Evolutionary conservation across 2,888 invertebrate genomes (phyloP).

Genomic region (Malachius bipustulatus): DNA sequence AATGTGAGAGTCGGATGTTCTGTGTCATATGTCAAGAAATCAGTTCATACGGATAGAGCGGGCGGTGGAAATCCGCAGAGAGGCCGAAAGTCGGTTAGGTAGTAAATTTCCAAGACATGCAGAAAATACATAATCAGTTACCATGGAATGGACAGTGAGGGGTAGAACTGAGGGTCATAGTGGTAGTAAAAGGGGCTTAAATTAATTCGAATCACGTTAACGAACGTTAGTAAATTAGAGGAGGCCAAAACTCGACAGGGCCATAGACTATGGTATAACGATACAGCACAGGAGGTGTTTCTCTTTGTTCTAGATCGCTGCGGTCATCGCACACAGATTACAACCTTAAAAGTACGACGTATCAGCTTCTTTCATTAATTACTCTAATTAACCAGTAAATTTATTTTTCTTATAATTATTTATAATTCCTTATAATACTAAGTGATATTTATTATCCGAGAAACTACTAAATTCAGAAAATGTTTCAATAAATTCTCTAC

Average conservation of each 20-base stretch:
- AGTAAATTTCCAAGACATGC: conserved; percentile 35
- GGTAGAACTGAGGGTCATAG: conserved; percentile 8
- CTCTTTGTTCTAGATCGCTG: neutral
- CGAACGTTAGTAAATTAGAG: conserved; percentile 36
- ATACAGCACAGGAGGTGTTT: neutral
- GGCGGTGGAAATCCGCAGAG: conserved; percentile 20
- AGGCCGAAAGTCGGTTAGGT: conserved; percentile 18
- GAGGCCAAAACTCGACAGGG: conserved; percentile 18
- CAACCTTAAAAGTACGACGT: no score
- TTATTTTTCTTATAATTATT: no score
- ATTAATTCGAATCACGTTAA: conserved; percentile 38
- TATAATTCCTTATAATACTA: no score
- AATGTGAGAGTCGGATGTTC: no score
- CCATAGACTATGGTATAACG: conserved; percentile 1
- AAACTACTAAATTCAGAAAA: no score
- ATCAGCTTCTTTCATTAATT: no score
- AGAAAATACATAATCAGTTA: conserved; percentile 37
- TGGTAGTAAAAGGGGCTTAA: conserved; percentile 24
- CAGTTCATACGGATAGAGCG: conserved; percentile 8
- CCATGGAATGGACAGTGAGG: conserved; percentile 14
- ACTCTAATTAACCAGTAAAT: no score
- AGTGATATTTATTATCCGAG: no score
- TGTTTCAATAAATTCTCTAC: no score
- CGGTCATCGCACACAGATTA: neutral
- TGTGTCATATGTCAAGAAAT: no score